Percentiles rank a stretch among this genome's conserved stretches.
Evolutionary conservation across 2,113 vertebrate species (phyloP).

Genomic region (Caretta caretta): DNA sequence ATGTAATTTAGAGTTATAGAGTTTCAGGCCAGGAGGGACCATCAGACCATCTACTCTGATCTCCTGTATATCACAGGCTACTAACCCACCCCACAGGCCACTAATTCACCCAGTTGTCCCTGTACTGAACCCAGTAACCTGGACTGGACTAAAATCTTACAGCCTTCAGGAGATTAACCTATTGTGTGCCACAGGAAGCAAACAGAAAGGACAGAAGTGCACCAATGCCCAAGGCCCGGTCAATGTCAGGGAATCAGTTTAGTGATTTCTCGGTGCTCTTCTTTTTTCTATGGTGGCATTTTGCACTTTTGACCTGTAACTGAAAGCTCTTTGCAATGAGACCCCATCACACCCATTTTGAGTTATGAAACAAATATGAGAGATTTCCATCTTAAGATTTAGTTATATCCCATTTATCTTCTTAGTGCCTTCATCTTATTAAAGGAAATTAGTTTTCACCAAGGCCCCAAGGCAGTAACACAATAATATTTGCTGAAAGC

Average conservation of each 20-base stretch:
- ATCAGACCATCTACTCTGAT: not conserved
- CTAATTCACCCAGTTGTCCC: not conserved
- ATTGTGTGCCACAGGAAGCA: not conserved
- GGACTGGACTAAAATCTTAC: not conserved
- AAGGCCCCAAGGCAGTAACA: slow-evolving; percentile 33
- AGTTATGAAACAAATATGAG: slow-evolving; percentile 32
- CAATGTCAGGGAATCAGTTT: not conserved
- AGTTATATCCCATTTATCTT: slow-evolving; percentile 49
- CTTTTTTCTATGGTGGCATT: not conserved
- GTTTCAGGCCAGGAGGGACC: not conserved
- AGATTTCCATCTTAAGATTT: slow-evolving; percentile 34
- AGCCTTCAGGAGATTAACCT: not conserved
- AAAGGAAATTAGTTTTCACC: slow-evolving; percentile 10
- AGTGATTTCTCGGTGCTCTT: not conserved
- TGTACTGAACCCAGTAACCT: not conserved
- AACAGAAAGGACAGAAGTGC: not conserved
- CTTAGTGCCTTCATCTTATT: slow-evolving; percentile 29
- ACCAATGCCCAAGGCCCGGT: not conserved
- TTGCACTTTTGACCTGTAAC: slow-evolving; percentile 34
- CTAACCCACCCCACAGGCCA: not conserved
- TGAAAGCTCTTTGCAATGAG: not conserved
- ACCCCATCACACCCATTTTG: not conserved
- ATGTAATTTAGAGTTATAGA: not conserved
- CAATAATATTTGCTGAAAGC: slow-evolving; percentile 52
- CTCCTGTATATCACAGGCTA: not conserved